A percentile compares a stretch with the other conserved stretches of the same genome.
phyloP scores from a whole-genome alignment of 1,140 invertebrate species.

The Drosophila lacertosa region DNA sequence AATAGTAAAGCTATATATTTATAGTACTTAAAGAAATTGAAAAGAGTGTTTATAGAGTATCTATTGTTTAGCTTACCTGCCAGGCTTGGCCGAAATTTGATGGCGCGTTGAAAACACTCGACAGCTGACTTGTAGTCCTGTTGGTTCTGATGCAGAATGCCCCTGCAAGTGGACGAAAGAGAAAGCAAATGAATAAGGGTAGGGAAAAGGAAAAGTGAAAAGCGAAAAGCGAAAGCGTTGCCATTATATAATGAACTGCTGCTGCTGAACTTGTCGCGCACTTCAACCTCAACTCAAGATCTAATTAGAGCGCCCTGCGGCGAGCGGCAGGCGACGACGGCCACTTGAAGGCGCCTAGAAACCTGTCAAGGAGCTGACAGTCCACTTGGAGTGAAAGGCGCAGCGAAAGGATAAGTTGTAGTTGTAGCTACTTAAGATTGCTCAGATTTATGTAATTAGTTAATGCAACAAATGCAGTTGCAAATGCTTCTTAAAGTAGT shows the following conservation, averaged over 20 bases:
- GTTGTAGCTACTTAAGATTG: conserved; percentile 1
- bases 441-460: conserved; percentile 65
- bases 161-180: conserved; percentile 87
- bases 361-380: conserved; percentile 37
- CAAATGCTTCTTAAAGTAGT: conserved; percentile 33
- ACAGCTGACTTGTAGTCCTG: conserved; percentile 95
- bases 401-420: conserved; percentile 6
- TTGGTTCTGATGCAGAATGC: conserved; percentile 95
- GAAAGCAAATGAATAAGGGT: conserved; percentile 18
- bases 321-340: conserved; percentile 6
- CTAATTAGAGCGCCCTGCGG: conserved; percentile 64
- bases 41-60: no score
- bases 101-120: conserved; percentile 95
- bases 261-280: conserved; percentile 61
- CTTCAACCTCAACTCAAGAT: conserved; percentile 42
- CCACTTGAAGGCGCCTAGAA: conserved; percentile 49
- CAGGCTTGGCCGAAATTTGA: conserved; percentile 96
- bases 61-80: no score
- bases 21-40: no score
- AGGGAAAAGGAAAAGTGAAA: not conserved
- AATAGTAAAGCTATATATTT: not conserved
- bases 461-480: conserved; percentile 22
- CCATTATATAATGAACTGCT: conserved; percentile 54
- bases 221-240: conserved; percentile 56
- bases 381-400: conserved; percentile 26